Percentiles rank a stretch among this genome's conserved stretches.
Evolutionary conservation across 2,797 vertebrate species (phyloP).

Genomic region (Rallus crepitans): DNA sequence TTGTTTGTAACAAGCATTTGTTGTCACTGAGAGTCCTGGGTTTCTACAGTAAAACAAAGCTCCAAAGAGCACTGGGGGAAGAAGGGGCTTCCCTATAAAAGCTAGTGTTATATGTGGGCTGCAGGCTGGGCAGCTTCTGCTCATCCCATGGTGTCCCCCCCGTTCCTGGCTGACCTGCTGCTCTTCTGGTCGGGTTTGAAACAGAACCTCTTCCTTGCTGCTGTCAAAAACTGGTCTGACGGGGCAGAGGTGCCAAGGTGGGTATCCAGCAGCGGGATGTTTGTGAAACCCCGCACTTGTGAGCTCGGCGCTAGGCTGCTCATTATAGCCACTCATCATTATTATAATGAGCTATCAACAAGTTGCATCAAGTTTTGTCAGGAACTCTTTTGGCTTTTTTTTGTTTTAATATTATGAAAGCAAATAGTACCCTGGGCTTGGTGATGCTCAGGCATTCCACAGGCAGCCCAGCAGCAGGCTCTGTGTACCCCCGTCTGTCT

Average conservation of each 20-base stretch:
- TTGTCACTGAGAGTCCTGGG: rapidly evolving
- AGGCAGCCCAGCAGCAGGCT: neutral
- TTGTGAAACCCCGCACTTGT: neutral
- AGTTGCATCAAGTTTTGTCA: slow-evolving; percentile 36
- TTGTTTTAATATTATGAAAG: neutral
- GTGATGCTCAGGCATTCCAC: neutral
- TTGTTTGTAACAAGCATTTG: neutral
- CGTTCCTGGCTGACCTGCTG: neutral
- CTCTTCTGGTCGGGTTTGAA: neutral
- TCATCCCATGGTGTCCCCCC: rapidly evolving
- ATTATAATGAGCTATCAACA: neutral
- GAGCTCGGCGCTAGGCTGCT: neutral
- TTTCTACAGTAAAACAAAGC: neutral
- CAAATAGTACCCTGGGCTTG: neutral
- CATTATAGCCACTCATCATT: neutral
- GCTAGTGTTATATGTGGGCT: rapidly evolving
- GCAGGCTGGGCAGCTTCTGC: neutral
- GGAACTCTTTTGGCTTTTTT: neutral
- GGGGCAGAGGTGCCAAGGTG: neutral
- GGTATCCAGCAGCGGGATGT: neutral
- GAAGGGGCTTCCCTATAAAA: neutral
- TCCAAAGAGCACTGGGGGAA: neutral
- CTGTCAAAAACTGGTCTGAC: slow-evolving; percentile 29
- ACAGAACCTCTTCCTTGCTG: neutral
- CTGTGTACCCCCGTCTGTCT: neutral